Evolutionary conservation across 2,113 vertebrate species (phyloP), one percentile per base, ranked within the genome.

Genomic region (Argyrosomus japonicus): DNA sequence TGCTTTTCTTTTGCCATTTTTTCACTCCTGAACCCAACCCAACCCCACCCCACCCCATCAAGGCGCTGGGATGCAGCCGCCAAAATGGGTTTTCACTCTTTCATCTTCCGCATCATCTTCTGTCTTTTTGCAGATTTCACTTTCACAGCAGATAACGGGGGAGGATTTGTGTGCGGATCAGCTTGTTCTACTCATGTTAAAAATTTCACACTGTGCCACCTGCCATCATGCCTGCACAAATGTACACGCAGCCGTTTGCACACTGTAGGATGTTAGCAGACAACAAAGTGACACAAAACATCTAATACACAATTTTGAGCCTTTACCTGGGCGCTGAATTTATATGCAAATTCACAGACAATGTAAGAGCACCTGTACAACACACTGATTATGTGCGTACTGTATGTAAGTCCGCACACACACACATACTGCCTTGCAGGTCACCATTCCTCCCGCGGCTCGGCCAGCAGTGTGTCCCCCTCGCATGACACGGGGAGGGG

Each of bases 111-210:
- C 80, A 36, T 78, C 81, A 68, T 75, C 62, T 54, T 57, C 71
- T 3, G 4, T 76, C 67, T 92, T 76, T 77, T 23, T 71, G 54
- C 54, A 53, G 75, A 56, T 84, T 81, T 65, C 68, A 54, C 57
- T 56, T 27, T 77, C 74, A 69, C 65, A 58, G 50, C 73, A 74
- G 82, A 87, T 75, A 78, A 68, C n/a, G 50, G 69, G 27, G 61
- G 29, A 57, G 68, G 84, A 72, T 80, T 75, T 83, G 71, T 75
- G 68, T 79, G 54, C 63, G 2, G 64, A 85, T 88, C 73, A 54
- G 61, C 57, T 68, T 79, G 80, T 72, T 79, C 43, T 76, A 74
- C 79, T 69, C 64, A 21, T 86, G 48, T 29, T 84, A n/a, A 74
- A 61, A 83, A 69, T 77, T 67, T 86, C 68, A 57, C 57, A 87